Percentiles rank a stretch among this genome's conserved stretches.
Conservation (phyloP, 2,888 invertebrate species). For the Oxytorus armatus region DNA sequence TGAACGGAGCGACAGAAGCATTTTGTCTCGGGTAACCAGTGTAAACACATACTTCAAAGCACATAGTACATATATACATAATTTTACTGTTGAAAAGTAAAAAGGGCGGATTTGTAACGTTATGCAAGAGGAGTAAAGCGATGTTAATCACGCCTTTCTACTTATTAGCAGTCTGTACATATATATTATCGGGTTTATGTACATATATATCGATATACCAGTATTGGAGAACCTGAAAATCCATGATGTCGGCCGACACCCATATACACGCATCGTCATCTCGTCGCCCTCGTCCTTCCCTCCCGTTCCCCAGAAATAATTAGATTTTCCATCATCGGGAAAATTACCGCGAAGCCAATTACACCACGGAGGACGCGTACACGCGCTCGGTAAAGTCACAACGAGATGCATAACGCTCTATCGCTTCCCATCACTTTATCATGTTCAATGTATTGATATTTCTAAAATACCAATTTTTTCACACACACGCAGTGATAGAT, state of each 20-base stretch:
- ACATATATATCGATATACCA: too few species aligned
- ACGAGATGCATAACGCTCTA: background rate
- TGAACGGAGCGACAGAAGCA: slow-evolving; percentile 19
- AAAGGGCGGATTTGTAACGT: too few species aligned
- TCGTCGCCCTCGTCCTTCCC: slow-evolving; percentile 55
- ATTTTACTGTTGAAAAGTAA: background rate
- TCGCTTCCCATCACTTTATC: too few species aligned
- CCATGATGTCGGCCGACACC: slow-evolving; percentile 43
- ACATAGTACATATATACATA: background rate
- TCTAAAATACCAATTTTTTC: too few species aligned
- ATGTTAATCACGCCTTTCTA: too few species aligned
- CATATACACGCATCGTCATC: slow-evolving; percentile 53
- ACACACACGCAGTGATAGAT: too few species aligned
- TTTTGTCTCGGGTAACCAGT: slow-evolving; percentile 9
- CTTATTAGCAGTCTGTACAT: background rate
- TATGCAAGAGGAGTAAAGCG: too few species aligned
- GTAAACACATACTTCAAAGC: slow-evolving; percentile 5
- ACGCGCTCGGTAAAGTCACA: slow-evolving; percentile 9
- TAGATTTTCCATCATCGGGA: slow-evolving; percentile 70
- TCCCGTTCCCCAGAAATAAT: slow-evolving; percentile 68
- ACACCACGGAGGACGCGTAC: slow-evolving; percentile 52
- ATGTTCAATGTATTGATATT: too few species aligned
- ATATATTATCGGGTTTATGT: background rate
- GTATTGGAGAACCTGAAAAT: slow-evolving; percentile 44
- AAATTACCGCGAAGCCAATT: slow-evolving; percentile 68